Evolutionary conservation across 2,797 vertebrate genomes (phyloP).

Genomic region (Spheniscus humboldti): DNA sequence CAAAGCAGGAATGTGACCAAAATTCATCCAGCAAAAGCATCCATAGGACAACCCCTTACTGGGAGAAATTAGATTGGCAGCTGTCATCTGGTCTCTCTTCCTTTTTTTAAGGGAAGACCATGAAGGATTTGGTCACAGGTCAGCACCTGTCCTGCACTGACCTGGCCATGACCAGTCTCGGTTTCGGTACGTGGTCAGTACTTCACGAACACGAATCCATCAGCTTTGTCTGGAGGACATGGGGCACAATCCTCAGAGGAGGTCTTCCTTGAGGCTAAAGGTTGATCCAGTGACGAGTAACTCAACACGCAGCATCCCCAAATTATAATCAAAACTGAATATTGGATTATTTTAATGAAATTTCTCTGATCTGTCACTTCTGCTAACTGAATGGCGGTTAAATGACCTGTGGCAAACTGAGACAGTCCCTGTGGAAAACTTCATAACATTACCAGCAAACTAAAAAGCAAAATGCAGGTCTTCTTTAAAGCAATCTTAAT

Average conservation of each 20-base stretch:
- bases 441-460: not conserved
- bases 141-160: not conserved
- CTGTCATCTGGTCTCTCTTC: not conserved
- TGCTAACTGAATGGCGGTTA: not conserved
- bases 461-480: not conserved
- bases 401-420: not conserved
- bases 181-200: accelerated
- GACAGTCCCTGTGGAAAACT: not conserved
- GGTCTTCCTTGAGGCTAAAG: not conserved
- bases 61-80: not conserved
- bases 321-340: not conserved
- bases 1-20: not conserved
- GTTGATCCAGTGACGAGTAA: not conserved
- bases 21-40: not conserved
- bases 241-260: not conserved
- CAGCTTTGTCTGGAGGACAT: accelerated
- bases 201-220: not conserved
- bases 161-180: not conserved
- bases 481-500: not conserved
- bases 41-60: not conserved
- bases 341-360: not conserved
- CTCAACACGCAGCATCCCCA: not conserved
- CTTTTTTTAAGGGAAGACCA: not conserved
- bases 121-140: not conserved
- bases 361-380: not conserved